Evolutionary conservation across 2,113 vertebrate genomes (phyloP).

Genomic region (Caranx melampygus): DNA sequence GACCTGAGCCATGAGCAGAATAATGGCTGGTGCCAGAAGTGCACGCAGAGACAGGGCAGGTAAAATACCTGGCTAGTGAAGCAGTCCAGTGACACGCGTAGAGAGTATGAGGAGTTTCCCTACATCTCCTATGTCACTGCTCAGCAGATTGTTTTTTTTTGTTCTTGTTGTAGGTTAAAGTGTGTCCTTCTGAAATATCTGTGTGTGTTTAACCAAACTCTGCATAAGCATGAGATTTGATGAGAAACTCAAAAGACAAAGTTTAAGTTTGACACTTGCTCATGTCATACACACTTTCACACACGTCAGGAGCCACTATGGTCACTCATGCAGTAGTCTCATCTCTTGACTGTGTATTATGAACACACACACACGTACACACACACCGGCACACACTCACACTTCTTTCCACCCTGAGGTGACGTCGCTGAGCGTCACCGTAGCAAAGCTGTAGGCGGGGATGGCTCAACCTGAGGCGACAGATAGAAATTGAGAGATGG

Average conservation of each 20-base stretch:
- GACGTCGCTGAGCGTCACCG: constrained; percentile 67
- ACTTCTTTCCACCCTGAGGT: constrained; percentile 73
- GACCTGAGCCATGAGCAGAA: neutral
- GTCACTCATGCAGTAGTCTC: constrained; percentile 58
- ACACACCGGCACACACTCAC: neutral
- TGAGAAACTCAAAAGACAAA: neutral
- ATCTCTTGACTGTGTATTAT: neutral
- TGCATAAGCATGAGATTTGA: neutral
- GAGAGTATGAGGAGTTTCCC: constrained; percentile 36
- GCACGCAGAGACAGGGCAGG: constrained; percentile 26
- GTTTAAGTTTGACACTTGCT: neutral
- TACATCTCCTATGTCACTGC: constrained; percentile 3
- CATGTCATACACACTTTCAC: constrained; percentile 67
- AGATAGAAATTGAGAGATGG: constrained; percentile 62
- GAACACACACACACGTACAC: neutral
- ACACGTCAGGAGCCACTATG: constrained; percentile 61
- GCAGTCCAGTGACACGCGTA: neutral
- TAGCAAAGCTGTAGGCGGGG: constrained; percentile 63
- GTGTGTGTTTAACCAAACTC: no score
- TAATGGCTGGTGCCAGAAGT: constrained; percentile 3
- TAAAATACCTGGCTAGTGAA: neutral
- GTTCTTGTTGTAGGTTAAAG: neutral
- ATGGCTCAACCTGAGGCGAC: constrained; percentile 52
- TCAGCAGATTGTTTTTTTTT: neutral
- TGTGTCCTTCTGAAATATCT: neutral